phyloP scores from a whole-genome alignment of 2,113 vertebrate species.

The Phaethornis superciliosus region DNA sequence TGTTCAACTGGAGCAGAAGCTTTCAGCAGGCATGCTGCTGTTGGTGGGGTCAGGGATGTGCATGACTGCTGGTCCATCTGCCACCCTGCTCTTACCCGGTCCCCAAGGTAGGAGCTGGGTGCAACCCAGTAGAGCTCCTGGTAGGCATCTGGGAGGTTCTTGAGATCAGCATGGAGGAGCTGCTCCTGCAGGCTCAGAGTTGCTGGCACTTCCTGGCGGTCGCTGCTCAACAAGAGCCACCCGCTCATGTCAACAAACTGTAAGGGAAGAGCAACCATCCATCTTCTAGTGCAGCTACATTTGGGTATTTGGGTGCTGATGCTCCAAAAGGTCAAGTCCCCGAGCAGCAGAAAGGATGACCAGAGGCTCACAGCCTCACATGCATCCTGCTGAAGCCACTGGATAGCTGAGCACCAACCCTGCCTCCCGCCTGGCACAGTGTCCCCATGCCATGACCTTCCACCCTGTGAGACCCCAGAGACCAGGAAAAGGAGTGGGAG shows the following conservation, averaged over 20 bases:
- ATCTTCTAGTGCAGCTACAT: background rate
- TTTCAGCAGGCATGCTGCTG: too few relatives aligned
- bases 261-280: background rate
- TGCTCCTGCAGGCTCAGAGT: conserved; percentile 68
- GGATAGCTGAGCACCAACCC: background rate
- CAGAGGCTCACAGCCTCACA: background rate
- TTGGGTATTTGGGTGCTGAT: background rate
- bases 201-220: conserved; percentile 85
- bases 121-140: conserved; percentile 96
- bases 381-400: background rate
- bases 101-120: conserved; percentile 87
- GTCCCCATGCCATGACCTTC: fast-evolving
- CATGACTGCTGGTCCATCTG: background rate
- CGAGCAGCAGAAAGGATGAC: background rate
- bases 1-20: fast-evolving
- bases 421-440: background rate
- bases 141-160: conserved; percentile 79
- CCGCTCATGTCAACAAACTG: conserved; percentile 89
- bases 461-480: background rate
- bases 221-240: conserved; percentile 86
- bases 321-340: background rate
- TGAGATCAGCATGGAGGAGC: conserved; percentile 84
- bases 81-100: conserved; percentile 76
- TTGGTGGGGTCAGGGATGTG: background rate
- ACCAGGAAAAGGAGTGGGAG: background rate